Evolutionary conservation across 2,888 invertebrate genomes (phyloP), one percentile per base, ranked within the genome.

Genomic region (Norana najaformis): DNA sequence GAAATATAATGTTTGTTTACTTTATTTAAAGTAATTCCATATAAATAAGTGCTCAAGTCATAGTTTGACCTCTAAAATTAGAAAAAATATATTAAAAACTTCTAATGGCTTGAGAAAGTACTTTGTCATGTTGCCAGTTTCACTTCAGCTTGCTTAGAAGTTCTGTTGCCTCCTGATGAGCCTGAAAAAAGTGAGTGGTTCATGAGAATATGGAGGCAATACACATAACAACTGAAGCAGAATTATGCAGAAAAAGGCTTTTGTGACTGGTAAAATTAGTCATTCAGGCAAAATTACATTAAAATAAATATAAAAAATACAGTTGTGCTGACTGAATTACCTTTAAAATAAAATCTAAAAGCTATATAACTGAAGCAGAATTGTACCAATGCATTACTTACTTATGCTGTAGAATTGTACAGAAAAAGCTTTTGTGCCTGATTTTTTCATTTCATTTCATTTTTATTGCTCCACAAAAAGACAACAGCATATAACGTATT

Each of bases 131-230:
- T 4, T 38, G 38, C 36, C 69, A 69, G 30, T 34, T 41, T 41
- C 47, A 88, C 36, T 53, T 47, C 53, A 89, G 37, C 37, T 41
- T 34, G n/a, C 37, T 47, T 47, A 89, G 69, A 2, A 89, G 13
- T 89, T 89, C 89, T 23, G 89, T 89, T 18, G 89, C 89, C 20
- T 89, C 89, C 47, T 89, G 41, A 53, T 89, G 41, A 89, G 89
- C 89, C 89, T 89, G 30, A 85, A 85, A 85, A 20, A 85, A 37
- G 6, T 35, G 37, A 37, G 35, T 20, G 34, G 83, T 6, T 4
- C 20, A 35, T 85, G 85, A 85, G 14, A 35, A 36, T n/a, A 18
- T 5, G 23, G 85, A 85, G 18, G 85, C 23, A 23, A 88, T 30
- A 6, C 34, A 89, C 0, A 47, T 89, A 34, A 69, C 69, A 69